These are phyloP conservation scores for Sebastes iracundus DNA, from an alignment of 2,797 vertebrate genomes.

Conservation along the genomic window DNA sequence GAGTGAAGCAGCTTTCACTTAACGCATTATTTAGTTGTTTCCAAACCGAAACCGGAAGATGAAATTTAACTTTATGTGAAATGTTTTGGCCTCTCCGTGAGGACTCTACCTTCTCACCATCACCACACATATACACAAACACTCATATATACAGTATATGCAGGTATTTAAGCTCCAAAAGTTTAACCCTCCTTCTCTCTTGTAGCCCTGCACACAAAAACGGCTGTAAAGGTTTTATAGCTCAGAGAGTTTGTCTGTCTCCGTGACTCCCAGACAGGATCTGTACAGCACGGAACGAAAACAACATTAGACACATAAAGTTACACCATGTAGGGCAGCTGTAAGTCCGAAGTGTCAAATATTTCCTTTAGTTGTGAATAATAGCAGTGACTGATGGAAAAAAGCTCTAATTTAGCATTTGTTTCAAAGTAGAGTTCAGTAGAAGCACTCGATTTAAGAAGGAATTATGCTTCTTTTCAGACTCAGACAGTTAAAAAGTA, in stretches of 20 bases:
- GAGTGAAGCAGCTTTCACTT: conserved; percentile 22
- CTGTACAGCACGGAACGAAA: background rate
- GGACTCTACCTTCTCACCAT: too few species aligned
- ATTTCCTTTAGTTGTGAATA: background rate
- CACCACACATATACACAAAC: background rate
- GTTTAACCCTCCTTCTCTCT: background rate
- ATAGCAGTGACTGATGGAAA: background rate
- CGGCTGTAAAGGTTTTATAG: conserved; percentile 48
- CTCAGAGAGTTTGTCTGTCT: conserved; percentile 36
- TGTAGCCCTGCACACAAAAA: background rate
- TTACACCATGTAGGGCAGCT: background rate
- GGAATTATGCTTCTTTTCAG: background rate
- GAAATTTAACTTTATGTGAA: background rate
- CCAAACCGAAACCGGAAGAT: background rate
- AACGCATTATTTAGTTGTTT: background rate
- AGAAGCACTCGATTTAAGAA: background rate
- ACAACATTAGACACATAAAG: background rate
- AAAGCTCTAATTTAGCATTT: background rate
- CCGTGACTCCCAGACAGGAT: conserved; percentile 34
- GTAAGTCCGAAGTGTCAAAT: background rate
- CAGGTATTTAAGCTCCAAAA: conserved; percentile 4
- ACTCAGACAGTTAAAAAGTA: conserved; percentile 1
- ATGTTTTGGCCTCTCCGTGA: background rate
- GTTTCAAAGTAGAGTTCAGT: background rate
- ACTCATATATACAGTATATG: background rate